Evolutionary conservation across 1,140 invertebrate genomes (phyloP), one percentile per base, ranked within the genome.

Genomic region (Drosophila bifasciata): DNA sequence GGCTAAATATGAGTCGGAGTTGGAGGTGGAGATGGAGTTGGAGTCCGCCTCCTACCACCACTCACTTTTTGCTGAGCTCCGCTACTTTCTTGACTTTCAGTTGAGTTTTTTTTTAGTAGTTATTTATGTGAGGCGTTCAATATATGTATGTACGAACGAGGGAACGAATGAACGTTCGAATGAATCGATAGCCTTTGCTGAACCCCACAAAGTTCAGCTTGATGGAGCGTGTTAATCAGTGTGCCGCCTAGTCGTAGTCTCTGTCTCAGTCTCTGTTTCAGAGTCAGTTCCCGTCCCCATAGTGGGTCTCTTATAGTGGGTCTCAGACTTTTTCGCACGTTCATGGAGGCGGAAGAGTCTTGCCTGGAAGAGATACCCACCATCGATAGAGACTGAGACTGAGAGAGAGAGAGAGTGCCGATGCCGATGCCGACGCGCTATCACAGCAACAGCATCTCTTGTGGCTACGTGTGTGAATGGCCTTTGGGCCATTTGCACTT

Each of bases 181-280:
- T 57, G 36, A 28, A n/a, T 32, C 63, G 79, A 83, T 83, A 83
- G 63, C 79, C 74, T 83, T 78, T 83, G 32, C 32, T 83, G 79
- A 83, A 83, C 79, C 55, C 32, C 76, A 28, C 69, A 73, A 59
- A 81, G 81, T 63, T 67, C 81, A 64, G 71, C 36, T 40, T 41
- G 49, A 40, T 49, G 43, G 62, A 86, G 81, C 77, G 81, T 78
- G 81, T 74, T 85, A 81, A 85, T 85, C 79, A 81, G 74, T 32
- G 39, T 39, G 32, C 49, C 44, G 36, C 60, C 40, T 57, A 48
- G 39, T 19, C 23, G 5, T 9, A 43, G 39, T 15, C 50, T 8
- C 19, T 11, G 51, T 5, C 36, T n/a, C n/a, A 5, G 51, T 11
- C 50, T 17, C n/a, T 19, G 19, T 19, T 2, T 15, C 15, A n/a